Evolutionary conservation across 2,888 invertebrate species (phyloP), one percentile per base, ranked within the genome.

Genomic region (Chalcis sispes): DNA sequence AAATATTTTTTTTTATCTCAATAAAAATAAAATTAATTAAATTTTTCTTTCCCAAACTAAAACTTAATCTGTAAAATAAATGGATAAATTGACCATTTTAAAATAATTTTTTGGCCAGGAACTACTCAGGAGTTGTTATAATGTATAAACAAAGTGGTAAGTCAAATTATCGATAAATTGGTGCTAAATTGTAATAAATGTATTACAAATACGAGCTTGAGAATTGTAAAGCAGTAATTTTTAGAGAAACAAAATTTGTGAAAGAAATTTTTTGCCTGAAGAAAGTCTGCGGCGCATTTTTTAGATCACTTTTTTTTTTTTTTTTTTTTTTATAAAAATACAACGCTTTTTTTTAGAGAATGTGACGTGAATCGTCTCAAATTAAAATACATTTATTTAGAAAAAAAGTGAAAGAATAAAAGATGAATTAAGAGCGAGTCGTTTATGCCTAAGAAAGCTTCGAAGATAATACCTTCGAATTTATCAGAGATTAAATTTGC

Each of bases 251-350:
- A 46, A 62, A 25, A 58, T 75, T 70, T 36, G 46, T 36, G 20
- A 15, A 29, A 70, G n/a, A 70, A 25, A 61, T 46, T 58, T 66
- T 20, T 36, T 66, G 32, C 25, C 18, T 36, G 25, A 36, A 64
- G 18, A 71, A 69, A 58, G 64, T 72, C 65, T 59, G 70, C 58
- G 62, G 70, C 69, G 70, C 64, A 69, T 77, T 73, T 72, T 75
- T 77, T 67, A 64, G 66, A 76, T 29, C 71, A 72, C 61, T 76
- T 62, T 66, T 76, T n/a, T n/a, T n/a, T n/a, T n/a, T n/a, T n/a
- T n/a, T n/a, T n/a, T n/a, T n/a, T n/a, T n/a, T n/a, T 72, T 76
- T 72, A 56, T 42, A 67, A 42, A n/a, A 65, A 20, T 50, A 58
- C 50, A 76, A 40, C 29, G 67, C 67, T 76, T 72, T 71, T 52